phyloP scores from a whole-genome alignment of 1,140 invertebrate species.

The Plectrocnemia conspersa region DNA sequence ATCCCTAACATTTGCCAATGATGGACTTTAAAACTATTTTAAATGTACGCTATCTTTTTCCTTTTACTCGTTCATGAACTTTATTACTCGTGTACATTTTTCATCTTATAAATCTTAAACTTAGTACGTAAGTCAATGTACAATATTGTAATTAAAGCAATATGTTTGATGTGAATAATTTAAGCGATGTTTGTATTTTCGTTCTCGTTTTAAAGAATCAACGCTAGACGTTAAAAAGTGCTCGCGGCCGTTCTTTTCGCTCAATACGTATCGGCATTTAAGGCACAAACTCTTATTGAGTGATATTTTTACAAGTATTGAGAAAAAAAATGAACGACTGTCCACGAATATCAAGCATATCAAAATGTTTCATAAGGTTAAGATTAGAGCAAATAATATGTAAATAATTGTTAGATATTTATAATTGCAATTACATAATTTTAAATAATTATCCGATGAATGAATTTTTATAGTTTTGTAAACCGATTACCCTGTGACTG shows the following conservation, averaged over 20 bases:
- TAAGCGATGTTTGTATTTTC: slow-evolving; percentile 15
- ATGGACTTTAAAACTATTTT: too few relatives aligned
- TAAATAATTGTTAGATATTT: slow-evolving; percentile 3
- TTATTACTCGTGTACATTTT: too few relatives aligned
- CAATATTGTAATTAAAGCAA: slow-evolving; percentile 34
- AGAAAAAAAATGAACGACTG: not conserved
- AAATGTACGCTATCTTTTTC: too few relatives aligned
- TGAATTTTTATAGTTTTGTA: too few relatives aligned
- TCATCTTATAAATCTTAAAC: too few relatives aligned
- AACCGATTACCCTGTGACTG: too few relatives aligned
- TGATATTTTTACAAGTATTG: not conserved
- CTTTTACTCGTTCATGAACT: too few relatives aligned
- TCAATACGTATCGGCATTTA: not conserved
- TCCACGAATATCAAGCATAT: slow-evolving; percentile 31
- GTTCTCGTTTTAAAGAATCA: not conserved
- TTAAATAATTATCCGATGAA: too few relatives aligned
- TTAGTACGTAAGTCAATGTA: slow-evolving; percentile 17
- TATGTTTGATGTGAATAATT: slow-evolving; percentile 29
- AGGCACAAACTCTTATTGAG: not conserved
- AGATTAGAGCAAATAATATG: not conserved
- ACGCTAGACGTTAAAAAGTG: not conserved
- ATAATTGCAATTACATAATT: too few relatives aligned
- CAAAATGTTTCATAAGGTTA: not conserved
- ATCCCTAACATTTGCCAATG: too few relatives aligned
- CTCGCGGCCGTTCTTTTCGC: not conserved